Evolutionary conservation across 2,797 vertebrate genomes (phyloP).

Genomic region (Pogoniulus pusillus): DNA sequence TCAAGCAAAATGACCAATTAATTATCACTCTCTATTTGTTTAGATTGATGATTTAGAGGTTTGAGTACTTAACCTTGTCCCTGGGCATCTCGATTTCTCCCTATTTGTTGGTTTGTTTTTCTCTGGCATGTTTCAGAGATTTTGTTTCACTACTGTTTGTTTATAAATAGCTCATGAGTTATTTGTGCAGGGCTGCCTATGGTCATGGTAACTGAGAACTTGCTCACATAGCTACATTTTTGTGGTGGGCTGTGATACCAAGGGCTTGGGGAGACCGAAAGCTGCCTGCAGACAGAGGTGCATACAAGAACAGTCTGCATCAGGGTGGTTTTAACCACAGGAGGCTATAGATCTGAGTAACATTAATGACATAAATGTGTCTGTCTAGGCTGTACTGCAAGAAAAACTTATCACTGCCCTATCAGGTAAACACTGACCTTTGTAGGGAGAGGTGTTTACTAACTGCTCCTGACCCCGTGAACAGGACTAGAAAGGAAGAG

Average conservation of each 20-base stretch:
- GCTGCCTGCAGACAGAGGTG: neutral
- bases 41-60: neutral
- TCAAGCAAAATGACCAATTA: neutral
- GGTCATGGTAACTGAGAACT: neutral
- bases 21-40: neutral
- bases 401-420: neutral
- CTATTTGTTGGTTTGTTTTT: neutral
- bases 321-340: neutral
- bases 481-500: neutral
- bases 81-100: neutral
- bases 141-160: neutral
- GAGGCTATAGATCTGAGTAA: neutral
- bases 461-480: neutral
- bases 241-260: neutral
- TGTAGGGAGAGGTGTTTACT: neutral
- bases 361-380: neutral
- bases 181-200: neutral
- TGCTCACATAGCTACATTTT: neutral
- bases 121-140: neutral
- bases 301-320: neutral
- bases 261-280: neutral
- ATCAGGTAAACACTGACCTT: conserved; percentile 1
- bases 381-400: neutral
- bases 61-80: neutral
- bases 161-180: neutral